These are phyloP conservation scores for Vollenhovia emeryi DNA, from an alignment of 1,140 invertebrate species.

Conservation along the genomic window DNA sequence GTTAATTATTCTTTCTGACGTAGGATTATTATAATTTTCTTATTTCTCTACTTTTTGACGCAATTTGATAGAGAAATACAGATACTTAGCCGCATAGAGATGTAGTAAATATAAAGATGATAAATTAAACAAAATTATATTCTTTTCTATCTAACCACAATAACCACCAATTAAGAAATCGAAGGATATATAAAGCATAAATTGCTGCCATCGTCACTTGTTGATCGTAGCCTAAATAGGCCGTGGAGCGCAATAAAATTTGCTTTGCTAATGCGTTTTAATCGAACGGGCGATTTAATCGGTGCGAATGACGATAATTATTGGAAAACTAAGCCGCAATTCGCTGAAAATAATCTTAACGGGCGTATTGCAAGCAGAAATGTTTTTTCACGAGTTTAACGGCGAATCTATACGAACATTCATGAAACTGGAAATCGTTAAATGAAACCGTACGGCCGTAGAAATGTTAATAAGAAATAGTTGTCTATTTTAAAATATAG, in stretches of 20 bases:
- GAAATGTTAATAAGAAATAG: neutral
- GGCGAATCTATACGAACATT: neutral
- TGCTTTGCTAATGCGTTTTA: slow-evolving; percentile 47
- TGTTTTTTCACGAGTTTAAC: neutral
- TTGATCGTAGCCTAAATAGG: slow-evolving; percentile 39
- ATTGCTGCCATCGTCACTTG: slow-evolving; percentile 41
- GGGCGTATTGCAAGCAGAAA: neutral
- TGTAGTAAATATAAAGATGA: neutral
- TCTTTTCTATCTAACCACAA: neutral
- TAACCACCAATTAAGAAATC: neutral
- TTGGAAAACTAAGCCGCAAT: slow-evolving; percentile 7
- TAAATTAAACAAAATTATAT: neutral
- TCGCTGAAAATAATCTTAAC: neutral
- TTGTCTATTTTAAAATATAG: neutral
- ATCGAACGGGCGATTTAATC: slow-evolving; percentile 17
- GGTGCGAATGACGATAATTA: neutral
- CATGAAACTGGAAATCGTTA: neutral
- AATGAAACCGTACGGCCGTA: neutral
- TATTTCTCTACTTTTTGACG: neutral
- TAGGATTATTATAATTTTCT: neutral
- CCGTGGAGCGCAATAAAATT: slow-evolving; percentile 12
- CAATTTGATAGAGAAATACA: neutral
- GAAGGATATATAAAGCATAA: neutral
- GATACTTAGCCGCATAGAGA: neutral
- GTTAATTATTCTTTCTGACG: neutral